Conservation (phyloP, 2,888 invertebrate genomes). For the Orchesella flavescens region DNA sequence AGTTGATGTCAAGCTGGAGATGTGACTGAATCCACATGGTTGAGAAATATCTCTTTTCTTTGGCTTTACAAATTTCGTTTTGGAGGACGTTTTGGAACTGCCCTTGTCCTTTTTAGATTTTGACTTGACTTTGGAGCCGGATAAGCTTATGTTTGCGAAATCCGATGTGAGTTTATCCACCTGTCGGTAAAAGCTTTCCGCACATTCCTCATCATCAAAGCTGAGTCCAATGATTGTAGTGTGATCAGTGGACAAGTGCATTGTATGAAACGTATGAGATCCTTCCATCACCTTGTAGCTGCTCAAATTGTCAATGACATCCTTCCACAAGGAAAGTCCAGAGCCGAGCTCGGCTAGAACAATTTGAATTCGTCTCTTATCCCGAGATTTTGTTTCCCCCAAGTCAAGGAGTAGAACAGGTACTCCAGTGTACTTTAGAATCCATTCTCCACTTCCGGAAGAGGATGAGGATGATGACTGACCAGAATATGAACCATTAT, state of each 20-base stretch:
- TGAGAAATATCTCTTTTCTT: conserved; percentile 87
- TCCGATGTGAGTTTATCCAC: conserved; percentile 83
- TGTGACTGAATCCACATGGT: conserved; percentile 89
- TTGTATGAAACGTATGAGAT: conserved; percentile 82
- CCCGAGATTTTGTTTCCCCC: conserved; percentile 83
- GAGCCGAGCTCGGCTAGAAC: conserved; percentile 86
- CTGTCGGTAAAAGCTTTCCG: conserved; percentile 82
- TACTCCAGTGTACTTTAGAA: conserved; percentile 84
- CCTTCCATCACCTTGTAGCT: conserved; percentile 78
- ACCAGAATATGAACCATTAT: conserved; percentile 42
- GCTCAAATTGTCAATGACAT: conserved; percentile 85
- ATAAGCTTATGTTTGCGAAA: conserved; percentile 85
- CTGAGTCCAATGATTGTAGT: conserved; percentile 85
- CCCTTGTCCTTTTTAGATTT: conserved; percentile 72
- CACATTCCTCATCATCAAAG: conserved; percentile 84
- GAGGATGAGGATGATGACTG: conserved; percentile 71
- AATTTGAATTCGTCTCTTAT: conserved; percentile 81
- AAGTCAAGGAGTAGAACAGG: conserved; percentile 85
- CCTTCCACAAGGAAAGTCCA: conserved; percentile 87
- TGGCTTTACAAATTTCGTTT: conserved; percentile 75
- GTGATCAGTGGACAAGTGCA: conserved; percentile 86
- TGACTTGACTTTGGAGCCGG: conserved; percentile 80
- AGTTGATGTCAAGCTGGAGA: conserved; percentile 76
- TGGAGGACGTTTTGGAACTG: conserved; percentile 20
- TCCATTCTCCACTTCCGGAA: conserved; percentile 77